Base-by-base conservation (phyloP, 2,888 invertebrate genomes). In the Hemaris fuciformis region DNA sequence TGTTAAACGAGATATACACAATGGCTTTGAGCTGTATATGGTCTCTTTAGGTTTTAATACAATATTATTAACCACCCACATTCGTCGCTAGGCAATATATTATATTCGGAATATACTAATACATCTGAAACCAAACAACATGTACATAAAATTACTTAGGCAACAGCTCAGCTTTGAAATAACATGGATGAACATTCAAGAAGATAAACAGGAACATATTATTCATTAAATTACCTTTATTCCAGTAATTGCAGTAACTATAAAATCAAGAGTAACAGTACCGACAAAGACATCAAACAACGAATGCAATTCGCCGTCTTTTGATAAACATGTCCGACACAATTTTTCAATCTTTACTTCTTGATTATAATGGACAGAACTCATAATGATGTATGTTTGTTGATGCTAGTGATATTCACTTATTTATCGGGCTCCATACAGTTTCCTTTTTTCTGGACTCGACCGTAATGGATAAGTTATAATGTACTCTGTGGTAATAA, bases 261-360 rank as follows among this genome's bases (percentile, higher is more conserved):
- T 70, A 48, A 67, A 73, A 62, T 84, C 80, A 41, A 90, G 69
- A 10, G 84, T 72, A 18, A 75, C 70, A 23, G 76, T 65, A 27
- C 81, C 87, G 42, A 76, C 64, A 63, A 66, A 72, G 41, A 79
- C 71, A 64, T 86, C 86, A 68, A 88, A 91, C 10, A 91, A 72
- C 0, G 88, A 85, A 69, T 79, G 73, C 62, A 89, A 72, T 60
- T 83, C 81, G 62, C 75, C 80, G 64, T 88, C 88, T 74, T 86
- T 87, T 2, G 83, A 77, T 66, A 92, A 76, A 75, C 91, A 91
- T n/a, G 91, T 91, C 62, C 91, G 78, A 69, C 91, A 91, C 57
- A 90, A 64, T 62, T 84, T 74, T 75, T 87, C 87, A 66, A 80
- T 75, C 75, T 85, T 85, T 61, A 87, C 78, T 72, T 78, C 75